phyloP scores from a whole-genome alignment of 2,888 invertebrate genomes.

The Microctonus brassicae region DNA sequence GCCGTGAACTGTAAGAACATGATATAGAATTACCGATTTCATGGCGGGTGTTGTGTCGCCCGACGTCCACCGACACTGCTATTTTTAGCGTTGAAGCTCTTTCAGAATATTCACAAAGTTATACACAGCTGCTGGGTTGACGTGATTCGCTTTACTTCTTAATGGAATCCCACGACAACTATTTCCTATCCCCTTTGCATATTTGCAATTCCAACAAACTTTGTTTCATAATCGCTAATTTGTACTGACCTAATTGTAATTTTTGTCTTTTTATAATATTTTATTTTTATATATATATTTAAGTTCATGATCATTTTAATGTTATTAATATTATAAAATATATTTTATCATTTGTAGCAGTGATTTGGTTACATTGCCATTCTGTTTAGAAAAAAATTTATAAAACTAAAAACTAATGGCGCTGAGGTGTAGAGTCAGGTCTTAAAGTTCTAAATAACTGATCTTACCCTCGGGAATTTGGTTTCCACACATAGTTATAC shows the following conservation, averaged over 20 bases:
- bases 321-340: too few species aligned
- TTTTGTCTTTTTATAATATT: background rate
- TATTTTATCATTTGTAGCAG: background rate
- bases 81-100: slow-evolving; percentile 36
- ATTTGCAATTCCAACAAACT: slow-evolving; percentile 21
- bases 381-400: slow-evolving; percentile 28
- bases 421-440: slow-evolving; percentile 42
- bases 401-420: slow-evolving; percentile 18
- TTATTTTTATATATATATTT: background rate
- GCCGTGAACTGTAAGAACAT: background rate
- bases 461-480: slow-evolving; percentile 54
- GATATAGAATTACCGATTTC: slow-evolving; percentile 6
- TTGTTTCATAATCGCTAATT: slow-evolving; percentile 21
- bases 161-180: slow-evolving; percentile 5
- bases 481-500: background rate
- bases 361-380: background rate
- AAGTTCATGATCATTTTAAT: background rate
- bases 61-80: slow-evolving; percentile 26
- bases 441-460: slow-evolving; percentile 60
- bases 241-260: slow-evolving; percentile 2
- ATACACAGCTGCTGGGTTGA: slow-evolving; percentile 37
- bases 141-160: slow-evolving; percentile 32
- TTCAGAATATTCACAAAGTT: slow-evolving; percentile 39
- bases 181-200: slow-evolving; percentile 9
- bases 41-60: slow-evolving; percentile 18